Base-by-base conservation (phyloP, 2,888 invertebrate genomes). In the Leucophora obtusa region DNA sequence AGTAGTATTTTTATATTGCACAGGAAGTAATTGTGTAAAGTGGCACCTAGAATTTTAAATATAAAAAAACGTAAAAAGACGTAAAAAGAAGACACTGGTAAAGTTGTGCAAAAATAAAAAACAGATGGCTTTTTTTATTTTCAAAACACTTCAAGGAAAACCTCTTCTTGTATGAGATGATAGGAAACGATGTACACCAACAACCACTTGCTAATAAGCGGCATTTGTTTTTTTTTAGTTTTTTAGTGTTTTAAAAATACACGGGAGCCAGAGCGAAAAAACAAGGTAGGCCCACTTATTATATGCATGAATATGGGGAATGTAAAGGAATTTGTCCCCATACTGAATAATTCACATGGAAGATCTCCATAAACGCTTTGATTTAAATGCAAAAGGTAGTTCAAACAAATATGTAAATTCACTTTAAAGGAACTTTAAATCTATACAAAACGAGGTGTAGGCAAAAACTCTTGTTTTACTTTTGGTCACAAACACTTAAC, bases 11-110 rank as follows among this genome's bases (percentile, higher is more conserved):
- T 28, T 38, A 51, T 18, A 73, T 35, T 38, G 43, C 77, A 81
- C 70, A 83, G 83, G 83, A 83, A 83, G 82, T 82, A 81, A 78
- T 79, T 82, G 74, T 82, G 74, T 59, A 72, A 81, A 81, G 77
- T 68, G 69, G 69, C 63, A 74, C 62, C 71, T 71, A 63, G 58
- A 71, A 62, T 74, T 18, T 54, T 70, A 33, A 28, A 28, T 28
- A 28, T 28, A 28, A 4, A 28, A 28, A 4, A 28, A 28, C 28
- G 6, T 6, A 7, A 28, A 28, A 24, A 2, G 5, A 24, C 24
- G 5, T 24, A 5, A 58, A 65, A 54, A 60, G 62, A 58, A 50
- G 33, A 66, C 15, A 62, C 28, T 33, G 51, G 47, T 47, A 21
- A 28, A 56, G 28, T 28, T 28, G 5, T 5, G 6, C 28, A 28